Evolutionary conservation across 2,888 invertebrate species (phyloP).

Genomic region (Laspeyria flexula): DNA sequence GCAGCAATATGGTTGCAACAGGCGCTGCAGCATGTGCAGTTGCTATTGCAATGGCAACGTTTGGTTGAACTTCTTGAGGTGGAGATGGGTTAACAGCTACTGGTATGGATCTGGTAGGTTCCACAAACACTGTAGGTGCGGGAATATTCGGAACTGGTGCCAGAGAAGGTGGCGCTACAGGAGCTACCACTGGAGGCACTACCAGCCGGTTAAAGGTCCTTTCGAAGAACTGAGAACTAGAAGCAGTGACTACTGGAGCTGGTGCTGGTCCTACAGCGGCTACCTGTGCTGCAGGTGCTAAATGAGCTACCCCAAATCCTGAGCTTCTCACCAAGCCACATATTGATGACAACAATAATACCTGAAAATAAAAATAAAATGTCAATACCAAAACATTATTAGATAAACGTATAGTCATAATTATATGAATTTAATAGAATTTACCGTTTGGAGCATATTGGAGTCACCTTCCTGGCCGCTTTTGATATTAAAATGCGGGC

Average conservation of each 20-base stretch:
- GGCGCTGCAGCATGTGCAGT: constrained; percentile 79
- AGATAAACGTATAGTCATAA: not conserved
- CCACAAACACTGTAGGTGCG: constrained; percentile 41
- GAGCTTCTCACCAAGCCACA: constrained; percentile 64
- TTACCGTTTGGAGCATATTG: constrained; percentile 73
- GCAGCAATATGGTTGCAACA: constrained; percentile 75
- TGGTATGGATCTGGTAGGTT: constrained; percentile 32
- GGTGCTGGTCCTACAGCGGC: constrained; percentile 33
- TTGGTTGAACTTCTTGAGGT: constrained; percentile 59
- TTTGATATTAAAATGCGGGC: constrained; percentile 78
- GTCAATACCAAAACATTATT: constrained; percentile 1
- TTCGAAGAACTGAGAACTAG: constrained; percentile 89
- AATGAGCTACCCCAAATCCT: constrained; percentile 50
- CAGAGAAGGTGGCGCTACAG: constrained; percentile 29
- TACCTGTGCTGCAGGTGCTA: constrained; percentile 21
- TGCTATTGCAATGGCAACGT: constrained; percentile 76
- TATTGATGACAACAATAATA: constrained; percentile 56
- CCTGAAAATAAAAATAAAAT: constrained; percentile 56
- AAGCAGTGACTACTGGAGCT: constrained; percentile 87
- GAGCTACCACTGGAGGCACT: constrained; percentile 48
- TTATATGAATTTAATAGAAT: not conserved
- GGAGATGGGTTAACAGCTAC: constrained; percentile 31
- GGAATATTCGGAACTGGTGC: constrained; percentile 50
- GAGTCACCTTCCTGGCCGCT: constrained; percentile 62
- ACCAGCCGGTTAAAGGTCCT: constrained; percentile 87